Percentiles rank a stretch among this genome's conserved stretches.
Evolutionary conservation across 2,113 vertebrate species (phyloP).

Genomic region (Rhabdomys dilectus): DNA sequence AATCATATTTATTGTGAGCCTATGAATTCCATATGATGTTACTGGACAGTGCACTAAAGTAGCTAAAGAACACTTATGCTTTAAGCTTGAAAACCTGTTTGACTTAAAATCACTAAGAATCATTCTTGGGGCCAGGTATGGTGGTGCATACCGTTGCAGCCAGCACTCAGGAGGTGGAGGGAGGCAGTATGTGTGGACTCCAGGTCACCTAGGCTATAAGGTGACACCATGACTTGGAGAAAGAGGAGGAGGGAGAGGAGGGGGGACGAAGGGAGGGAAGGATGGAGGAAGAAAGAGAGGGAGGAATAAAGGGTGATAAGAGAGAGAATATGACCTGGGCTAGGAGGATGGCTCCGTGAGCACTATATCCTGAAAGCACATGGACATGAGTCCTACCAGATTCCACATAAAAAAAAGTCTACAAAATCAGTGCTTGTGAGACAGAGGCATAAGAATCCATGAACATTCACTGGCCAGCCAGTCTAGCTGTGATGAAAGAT

Average conservation of each 20-base stretch:
- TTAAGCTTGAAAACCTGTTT: constrained; percentile 36
- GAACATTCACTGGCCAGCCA: neutral
- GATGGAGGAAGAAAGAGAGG: no score
- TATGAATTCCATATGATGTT: neutral
- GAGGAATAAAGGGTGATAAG: no score
- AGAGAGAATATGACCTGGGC: neutral
- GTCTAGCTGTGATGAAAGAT: neutral
- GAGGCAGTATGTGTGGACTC: neutral
- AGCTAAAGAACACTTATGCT: constrained; percentile 19
- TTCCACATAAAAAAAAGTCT: neutral
- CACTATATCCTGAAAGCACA: no score
- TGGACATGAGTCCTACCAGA: neutral
- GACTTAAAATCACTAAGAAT: constrained; percentile 28
- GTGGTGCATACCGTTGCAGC: neutral
- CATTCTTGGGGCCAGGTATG: neutral
- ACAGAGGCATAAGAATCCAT: no score
- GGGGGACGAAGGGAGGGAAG: no score
- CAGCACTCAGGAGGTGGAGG: neutral
- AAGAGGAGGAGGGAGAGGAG: neutral
- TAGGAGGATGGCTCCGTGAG: neutral
- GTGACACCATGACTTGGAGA: neutral
- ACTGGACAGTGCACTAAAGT: neutral
- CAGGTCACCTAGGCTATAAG: neutral
- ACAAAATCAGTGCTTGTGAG: neutral
- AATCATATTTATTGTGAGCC: neutral